phyloP scores from a whole-genome alignment of 2,888 invertebrate genomes.

The Drosophila neonasuta region DNA sequence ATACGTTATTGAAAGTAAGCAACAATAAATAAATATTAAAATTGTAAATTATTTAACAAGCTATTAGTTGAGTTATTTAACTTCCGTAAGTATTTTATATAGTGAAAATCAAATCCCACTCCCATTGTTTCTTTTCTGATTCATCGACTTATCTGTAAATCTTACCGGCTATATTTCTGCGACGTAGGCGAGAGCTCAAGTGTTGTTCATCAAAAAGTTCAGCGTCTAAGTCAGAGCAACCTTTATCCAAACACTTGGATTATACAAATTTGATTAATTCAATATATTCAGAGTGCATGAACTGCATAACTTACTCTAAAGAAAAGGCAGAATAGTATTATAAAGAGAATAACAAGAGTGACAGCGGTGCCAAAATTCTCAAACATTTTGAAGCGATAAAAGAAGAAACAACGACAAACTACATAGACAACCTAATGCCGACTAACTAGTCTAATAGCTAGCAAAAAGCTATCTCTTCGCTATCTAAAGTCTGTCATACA shows the following conservation, averaged over 20 bases:
- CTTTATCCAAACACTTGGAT: neutral
- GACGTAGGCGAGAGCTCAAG: neutral
- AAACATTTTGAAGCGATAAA: neutral
- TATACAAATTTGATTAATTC: neutral
- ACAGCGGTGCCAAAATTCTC: neutral
- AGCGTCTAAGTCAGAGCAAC: neutral
- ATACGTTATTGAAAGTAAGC: neutral
- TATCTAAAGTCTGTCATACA: neutral
- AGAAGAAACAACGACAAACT: constrained; percentile 3
- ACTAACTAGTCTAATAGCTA: constrained; percentile 8
- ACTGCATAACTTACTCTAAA: neutral
- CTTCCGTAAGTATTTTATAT: no score
- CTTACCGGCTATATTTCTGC: constrained; percentile 1
- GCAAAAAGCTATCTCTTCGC: neutral
- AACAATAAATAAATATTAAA: no score
- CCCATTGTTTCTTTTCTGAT: neutral
- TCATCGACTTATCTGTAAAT: neutral
- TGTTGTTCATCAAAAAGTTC: neutral
- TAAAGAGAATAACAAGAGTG: neutral
- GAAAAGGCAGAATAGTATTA: neutral
- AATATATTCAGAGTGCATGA: neutral
- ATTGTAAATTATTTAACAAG: no score
- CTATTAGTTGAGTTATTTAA: no score
- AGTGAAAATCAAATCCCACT: no score
- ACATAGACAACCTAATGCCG: neutral